Conservation (phyloP, 2,888 invertebrate genomes). For the Caenorhabditis uteleia region DNA sequence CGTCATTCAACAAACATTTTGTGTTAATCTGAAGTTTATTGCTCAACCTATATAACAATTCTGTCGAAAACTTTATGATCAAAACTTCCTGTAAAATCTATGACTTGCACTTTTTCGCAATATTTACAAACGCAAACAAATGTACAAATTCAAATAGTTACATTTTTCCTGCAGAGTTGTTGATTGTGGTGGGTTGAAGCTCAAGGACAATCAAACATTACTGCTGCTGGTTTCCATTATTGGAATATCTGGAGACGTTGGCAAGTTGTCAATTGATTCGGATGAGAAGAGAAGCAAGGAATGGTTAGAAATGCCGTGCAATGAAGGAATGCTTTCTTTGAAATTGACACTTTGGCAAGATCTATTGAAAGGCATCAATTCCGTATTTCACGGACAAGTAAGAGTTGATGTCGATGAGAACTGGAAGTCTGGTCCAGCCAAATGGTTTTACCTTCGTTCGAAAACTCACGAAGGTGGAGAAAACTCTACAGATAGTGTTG, state of each 20-base stretch:
- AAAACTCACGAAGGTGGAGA: slow-evolving; percentile 24
- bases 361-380: slow-evolving; percentile 50
- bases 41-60: no score
- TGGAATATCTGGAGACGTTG: slow-evolving; percentile 25
- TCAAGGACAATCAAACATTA: slow-evolving; percentile 43
- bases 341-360: slow-evolving; percentile 59
- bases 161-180: slow-evolving; percentile 48
- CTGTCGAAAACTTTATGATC: no score
- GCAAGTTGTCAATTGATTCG: slow-evolving; percentile 28
- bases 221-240: slow-evolving; percentile 44
- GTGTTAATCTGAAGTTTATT: no score
- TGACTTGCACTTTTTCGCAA: no score
- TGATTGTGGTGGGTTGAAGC: slow-evolving; percentile 50
- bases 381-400: slow-evolving; percentile 58
- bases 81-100: no score
- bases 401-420: slow-evolving; percentile 50
- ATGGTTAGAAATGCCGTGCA: slow-evolving; percentile 55
- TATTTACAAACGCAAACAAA: no score
- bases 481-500: slow-evolving; percentile 13
- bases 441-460: slow-evolving; percentile 58
- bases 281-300: slow-evolving; percentile 48
- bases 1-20: no score
- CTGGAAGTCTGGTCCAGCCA: slow-evolving; percentile 51
- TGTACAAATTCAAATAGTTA: no score
- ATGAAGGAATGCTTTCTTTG: slow-evolving; percentile 40